These are phyloP conservation scores for Sterna hirundo DNA, from an alignment of 2,113 vertebrate species.

Conservation along the genomic window DNA sequence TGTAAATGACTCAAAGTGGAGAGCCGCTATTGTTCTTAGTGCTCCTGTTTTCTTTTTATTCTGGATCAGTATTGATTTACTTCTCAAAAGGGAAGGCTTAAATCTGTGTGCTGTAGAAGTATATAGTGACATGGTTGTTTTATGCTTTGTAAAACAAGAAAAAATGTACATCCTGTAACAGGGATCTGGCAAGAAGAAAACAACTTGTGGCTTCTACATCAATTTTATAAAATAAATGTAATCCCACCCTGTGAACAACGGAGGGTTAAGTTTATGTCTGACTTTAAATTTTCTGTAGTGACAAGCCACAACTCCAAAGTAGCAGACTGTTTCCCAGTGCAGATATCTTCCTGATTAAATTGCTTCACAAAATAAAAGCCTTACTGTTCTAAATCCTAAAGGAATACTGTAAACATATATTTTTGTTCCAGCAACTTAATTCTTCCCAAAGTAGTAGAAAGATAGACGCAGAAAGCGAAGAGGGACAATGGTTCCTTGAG, in stretches of 20 bases:
- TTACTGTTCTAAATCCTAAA: neutral
- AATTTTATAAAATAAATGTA: neutral
- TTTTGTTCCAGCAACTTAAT: neutral
- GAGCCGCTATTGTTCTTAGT: neutral
- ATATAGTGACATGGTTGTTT: neutral
- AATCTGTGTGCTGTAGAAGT: neutral
- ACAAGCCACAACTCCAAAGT: neutral
- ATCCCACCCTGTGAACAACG: neutral
- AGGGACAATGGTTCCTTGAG: neutral
- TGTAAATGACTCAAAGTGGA: neutral
- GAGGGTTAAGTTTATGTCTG: neutral
- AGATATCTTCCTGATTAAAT: neutral
- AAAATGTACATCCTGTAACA: neutral
- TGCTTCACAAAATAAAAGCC: neutral
- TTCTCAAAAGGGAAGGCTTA: neutral
- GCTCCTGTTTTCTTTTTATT: constrained; percentile 2
- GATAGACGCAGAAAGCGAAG: neutral
- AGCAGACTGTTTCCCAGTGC: neutral
- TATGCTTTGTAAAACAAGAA: neutral
- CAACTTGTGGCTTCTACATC: neutral
- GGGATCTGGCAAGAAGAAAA: neutral
- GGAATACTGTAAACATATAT: neutral
- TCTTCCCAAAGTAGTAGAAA: neutral
- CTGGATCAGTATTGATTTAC: neutral
- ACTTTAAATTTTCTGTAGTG: neutral